Percentiles rank a stretch among this genome's conserved stretches.
phyloP scores from a whole-genome alignment of 1,140 invertebrate species.

The Sesamia nonagrioides region DNA sequence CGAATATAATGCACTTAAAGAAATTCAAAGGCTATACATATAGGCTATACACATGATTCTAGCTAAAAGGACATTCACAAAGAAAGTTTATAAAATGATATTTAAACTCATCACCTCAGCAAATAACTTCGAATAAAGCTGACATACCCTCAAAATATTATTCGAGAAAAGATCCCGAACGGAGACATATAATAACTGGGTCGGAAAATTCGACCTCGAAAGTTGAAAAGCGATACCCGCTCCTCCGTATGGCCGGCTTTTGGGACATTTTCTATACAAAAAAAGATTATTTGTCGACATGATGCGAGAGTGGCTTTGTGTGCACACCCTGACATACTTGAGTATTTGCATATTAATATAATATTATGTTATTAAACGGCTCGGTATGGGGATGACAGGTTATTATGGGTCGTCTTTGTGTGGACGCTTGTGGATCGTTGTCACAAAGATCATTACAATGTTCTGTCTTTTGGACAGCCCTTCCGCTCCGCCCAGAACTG shows the following conservation, averaged over 20 bases:
- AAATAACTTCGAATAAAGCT: background rate
- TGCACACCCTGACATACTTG: background rate
- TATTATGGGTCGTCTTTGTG: background rate
- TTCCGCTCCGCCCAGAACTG: too few species aligned
- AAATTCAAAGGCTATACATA: too few species aligned
- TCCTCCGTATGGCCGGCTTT: background rate
- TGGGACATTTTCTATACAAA: slow-evolving; percentile 2
- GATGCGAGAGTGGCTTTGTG: background rate
- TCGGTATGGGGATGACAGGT: background rate
- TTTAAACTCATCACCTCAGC: slow-evolving; percentile 18
- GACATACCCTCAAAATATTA: slow-evolving; percentile 7
- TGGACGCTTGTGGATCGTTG: background rate
- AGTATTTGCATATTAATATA: slow-evolving; percentile 31
- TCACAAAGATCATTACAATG: too few species aligned
- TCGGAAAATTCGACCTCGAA: slow-evolving; percentile 28
- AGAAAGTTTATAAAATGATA: background rate
- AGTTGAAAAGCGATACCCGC: background rate
- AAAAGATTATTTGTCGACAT: slow-evolving; percentile 15
- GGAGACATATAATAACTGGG: slow-evolving; percentile 37
- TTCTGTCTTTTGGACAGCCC: too few species aligned
- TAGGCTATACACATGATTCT: too few species aligned
- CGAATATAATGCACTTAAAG: too few species aligned
- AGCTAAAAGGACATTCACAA: background rate
- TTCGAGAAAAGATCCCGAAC: slow-evolving; percentile 14
- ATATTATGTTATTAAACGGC: background rate